Evolutionary conservation across 2,888 invertebrate genomes (phyloP).

Genomic region (Dynastes hyllus): DNA sequence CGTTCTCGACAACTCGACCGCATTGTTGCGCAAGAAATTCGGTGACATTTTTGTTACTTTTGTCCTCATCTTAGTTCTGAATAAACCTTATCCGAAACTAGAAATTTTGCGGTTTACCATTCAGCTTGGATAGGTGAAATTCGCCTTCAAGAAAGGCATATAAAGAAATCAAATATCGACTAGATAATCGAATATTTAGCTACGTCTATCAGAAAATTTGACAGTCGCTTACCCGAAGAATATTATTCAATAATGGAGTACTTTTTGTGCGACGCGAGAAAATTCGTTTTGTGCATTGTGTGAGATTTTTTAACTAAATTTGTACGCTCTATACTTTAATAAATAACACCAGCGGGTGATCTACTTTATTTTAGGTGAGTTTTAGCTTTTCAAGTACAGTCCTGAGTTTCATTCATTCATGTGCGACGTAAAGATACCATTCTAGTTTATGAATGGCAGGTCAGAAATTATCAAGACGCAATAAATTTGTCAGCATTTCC

Average conservation of each 20-base stretch:
- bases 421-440: background rate
- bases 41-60: background rate
- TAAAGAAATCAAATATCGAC: conserved; percentile 22
- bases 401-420: background rate
- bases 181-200: conserved; percentile 2
- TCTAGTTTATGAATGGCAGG: conserved; percentile 37
- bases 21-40: conserved; percentile 14
- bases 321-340: too few species aligned
- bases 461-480: conserved; percentile 30
- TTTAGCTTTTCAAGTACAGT: too few species aligned
- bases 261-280: background rate
- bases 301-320: background rate
- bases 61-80: background rate
- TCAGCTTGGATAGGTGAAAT: conserved; percentile 21
- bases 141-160: background rate
- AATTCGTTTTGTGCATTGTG: background rate
- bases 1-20: too few species aligned
- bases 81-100: background rate
- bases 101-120: conserved; percentile 24
- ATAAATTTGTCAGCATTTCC: conserved; percentile 39
- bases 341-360: too few species aligned
- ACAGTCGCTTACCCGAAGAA: background rate
- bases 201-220: conserved; percentile 24
- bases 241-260: background rate
- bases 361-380: too few species aligned